These are phyloP conservation scores for Dreissena polymorpha DNA, from an alignment of 1,140 invertebrate genomes.

Conservation along the genomic window DNA sequence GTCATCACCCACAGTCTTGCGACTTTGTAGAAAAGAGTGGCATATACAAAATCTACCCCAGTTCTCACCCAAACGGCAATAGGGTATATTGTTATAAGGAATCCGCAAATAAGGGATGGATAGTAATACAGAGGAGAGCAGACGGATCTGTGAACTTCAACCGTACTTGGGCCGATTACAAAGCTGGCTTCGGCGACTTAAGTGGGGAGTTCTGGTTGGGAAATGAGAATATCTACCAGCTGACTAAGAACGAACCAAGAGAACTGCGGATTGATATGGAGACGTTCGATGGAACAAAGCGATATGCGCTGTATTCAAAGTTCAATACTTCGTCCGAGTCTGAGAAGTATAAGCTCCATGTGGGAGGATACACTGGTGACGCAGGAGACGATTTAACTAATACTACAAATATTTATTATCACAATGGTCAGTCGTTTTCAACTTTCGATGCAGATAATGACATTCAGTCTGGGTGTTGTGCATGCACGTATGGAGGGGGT, in stretches of 20 bases:
- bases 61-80: too few relatives aligned
- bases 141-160: conserved; percentile 42
- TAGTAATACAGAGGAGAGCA: conserved; percentile 32
- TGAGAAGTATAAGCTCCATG: conserved; percentile 11
- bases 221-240: conserved; percentile 22
- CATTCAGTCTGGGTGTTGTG: conserved; percentile 14
- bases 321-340: neutral
- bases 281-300: conserved; percentile 22
- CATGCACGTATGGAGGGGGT: conserved; percentile 25
- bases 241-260: conserved; percentile 14
- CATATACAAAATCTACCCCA: too few relatives aligned
- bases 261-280: conserved; percentile 18
- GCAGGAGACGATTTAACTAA: conserved; percentile 9
- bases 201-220: conserved; percentile 42
- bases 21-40: too few relatives aligned
- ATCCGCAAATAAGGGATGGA: too few relatives aligned
- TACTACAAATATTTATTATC: neutral
- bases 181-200: conserved; percentile 40
- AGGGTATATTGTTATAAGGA: too few relatives aligned
- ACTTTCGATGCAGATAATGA: conserved; percentile 43
- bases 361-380: conserved; percentile 37
- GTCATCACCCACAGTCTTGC: too few relatives aligned
- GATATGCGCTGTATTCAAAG: conserved; percentile 11
- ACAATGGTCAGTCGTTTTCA: conserved; percentile 44
- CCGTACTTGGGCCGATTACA: conserved; percentile 27